phyloP scores from a whole-genome alignment of 1,140 invertebrate species.

The Papilio helenus region DNA sequence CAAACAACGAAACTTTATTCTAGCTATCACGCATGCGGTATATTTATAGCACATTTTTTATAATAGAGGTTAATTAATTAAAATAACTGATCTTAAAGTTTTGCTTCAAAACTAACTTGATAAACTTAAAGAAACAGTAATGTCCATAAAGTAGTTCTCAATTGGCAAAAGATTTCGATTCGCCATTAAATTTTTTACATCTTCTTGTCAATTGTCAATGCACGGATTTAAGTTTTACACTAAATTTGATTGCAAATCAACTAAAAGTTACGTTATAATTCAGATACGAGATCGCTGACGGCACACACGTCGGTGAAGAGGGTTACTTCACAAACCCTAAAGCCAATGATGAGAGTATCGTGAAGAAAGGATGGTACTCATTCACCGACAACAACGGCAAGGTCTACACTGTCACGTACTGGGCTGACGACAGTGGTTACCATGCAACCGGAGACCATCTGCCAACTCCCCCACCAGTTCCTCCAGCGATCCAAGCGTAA shows the following conservation, averaged over 20 bases:
- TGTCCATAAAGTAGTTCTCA: background rate
- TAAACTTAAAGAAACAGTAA: no score
- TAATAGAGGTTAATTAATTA: background rate
- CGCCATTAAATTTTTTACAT: no score
- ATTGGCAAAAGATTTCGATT: background rate
- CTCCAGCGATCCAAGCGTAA: conserved; percentile 81
- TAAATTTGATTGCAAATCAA: background rate
- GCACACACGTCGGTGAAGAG: conserved; percentile 75
- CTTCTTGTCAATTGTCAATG: background rate
- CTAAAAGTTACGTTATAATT: background rate
- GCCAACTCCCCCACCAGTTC: conserved; percentile 87
- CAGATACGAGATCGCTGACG: conserved; percentile 75
- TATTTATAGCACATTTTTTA: background rate
- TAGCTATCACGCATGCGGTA: conserved; percentile 43
- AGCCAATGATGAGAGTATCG: conserved; percentile 81
- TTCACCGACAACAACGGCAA: conserved; percentile 85
- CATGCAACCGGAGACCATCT: conserved; percentile 89
- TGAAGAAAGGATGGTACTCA: conserved; percentile 86
- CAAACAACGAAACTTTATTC: conserved; percentile 52
- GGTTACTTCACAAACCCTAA: conserved; percentile 80
- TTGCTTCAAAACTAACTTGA: no score
- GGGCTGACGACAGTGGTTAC: conserved; percentile 84
- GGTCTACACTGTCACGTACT: conserved; percentile 88
- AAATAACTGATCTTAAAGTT: no score
- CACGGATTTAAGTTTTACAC: background rate